phyloP scores from a whole-genome alignment of 2,888 invertebrate species.

The Chromoteleia sp. region DNA sequence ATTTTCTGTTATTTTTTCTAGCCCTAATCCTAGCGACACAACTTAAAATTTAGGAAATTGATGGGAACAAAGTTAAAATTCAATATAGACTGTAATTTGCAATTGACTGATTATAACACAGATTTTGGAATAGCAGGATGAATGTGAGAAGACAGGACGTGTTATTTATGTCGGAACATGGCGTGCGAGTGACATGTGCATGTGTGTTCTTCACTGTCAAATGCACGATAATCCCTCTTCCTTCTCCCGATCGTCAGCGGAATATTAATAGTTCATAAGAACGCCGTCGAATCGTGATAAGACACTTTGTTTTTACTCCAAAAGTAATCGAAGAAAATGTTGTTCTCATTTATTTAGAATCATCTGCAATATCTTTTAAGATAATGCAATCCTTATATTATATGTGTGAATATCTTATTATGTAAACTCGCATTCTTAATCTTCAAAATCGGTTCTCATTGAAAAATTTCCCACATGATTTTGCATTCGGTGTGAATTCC shows the following conservation, averaged over 20 bases:
- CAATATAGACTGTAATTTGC: conserved; percentile 31
- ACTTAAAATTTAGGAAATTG: conserved; percentile 2
- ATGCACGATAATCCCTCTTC: conserved; percentile 51
- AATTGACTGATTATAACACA: conserved; percentile 34
- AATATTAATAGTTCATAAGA: conserved; percentile 57
- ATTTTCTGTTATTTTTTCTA: too few relatives aligned
- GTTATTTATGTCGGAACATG: conserved; percentile 44
- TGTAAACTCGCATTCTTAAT: too few relatives aligned
- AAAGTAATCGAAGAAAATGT: not conserved
- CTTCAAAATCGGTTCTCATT: conserved; percentile 19
- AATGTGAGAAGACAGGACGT: conserved; percentile 44
- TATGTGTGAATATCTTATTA: too few relatives aligned
- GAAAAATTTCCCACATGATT: conserved; percentile 65
- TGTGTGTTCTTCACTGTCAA: conserved; percentile 52
- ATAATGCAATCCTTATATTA: too few relatives aligned
- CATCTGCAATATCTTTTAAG: too few relatives aligned
- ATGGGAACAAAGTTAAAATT: not conserved
- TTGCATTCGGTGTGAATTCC: conserved; percentile 66
- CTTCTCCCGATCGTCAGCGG: conserved; percentile 27
- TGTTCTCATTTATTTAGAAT: not conserved
- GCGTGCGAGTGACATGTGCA: conserved; percentile 35
- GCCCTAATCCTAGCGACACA: too few relatives aligned
- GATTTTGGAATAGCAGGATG: conserved; percentile 24
- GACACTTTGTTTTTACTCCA: not conserved
- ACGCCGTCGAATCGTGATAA: conserved; percentile 12